phyloP scores from a whole-genome alignment of 2,888 invertebrate species.

The Gari tellinella region DNA sequence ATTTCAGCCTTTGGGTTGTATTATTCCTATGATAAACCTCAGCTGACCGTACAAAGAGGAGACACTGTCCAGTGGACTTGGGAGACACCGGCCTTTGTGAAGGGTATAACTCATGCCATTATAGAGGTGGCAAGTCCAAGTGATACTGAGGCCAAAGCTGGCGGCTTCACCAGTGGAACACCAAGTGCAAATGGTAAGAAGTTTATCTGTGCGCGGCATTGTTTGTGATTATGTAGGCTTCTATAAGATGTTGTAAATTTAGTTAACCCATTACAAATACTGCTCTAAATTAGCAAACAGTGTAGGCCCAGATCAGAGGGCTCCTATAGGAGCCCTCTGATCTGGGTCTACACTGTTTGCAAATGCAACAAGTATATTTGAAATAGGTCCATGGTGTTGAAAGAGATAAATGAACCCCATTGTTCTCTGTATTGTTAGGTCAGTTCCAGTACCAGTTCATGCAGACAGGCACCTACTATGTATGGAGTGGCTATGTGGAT shows the following conservation, averaged over 20 bases:
- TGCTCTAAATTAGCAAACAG: too few relatives aligned
- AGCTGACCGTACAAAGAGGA: slow-evolving; percentile 54
- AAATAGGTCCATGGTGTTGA: too few relatives aligned
- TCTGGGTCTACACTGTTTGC: too few relatives aligned
- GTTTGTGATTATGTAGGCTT: too few relatives aligned
- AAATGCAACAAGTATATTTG: too few relatives aligned
- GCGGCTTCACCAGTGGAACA: slow-evolving; percentile 62
- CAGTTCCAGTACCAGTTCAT: slow-evolving; percentile 61
- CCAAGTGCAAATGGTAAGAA: slow-evolving; percentile 48
- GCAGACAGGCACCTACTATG: slow-evolving; percentile 65
- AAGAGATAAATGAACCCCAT: too few relatives aligned
- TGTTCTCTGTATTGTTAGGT: slow-evolving; percentile 59
- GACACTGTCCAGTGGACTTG: slow-evolving; percentile 67
- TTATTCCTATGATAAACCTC: slow-evolving; percentile 66
- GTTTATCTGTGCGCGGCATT: too few relatives aligned
- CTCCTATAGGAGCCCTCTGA: too few relatives aligned
- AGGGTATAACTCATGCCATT: slow-evolving; percentile 55
- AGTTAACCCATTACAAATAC: too few relatives aligned
- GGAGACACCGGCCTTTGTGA: slow-evolving; percentile 60
- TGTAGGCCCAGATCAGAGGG: too few relatives aligned
- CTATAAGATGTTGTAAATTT: too few relatives aligned
- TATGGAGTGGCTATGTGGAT: slow-evolving; percentile 73
- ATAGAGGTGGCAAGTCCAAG: slow-evolving; percentile 62
- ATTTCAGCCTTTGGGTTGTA: slow-evolving; percentile 64
- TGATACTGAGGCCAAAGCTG: slow-evolving; percentile 28